These are phyloP conservation scores for Pocillopora grandis DNA, from an alignment of 92 coral and sea anemone genomes.

Conservation along the genomic window DNA sequence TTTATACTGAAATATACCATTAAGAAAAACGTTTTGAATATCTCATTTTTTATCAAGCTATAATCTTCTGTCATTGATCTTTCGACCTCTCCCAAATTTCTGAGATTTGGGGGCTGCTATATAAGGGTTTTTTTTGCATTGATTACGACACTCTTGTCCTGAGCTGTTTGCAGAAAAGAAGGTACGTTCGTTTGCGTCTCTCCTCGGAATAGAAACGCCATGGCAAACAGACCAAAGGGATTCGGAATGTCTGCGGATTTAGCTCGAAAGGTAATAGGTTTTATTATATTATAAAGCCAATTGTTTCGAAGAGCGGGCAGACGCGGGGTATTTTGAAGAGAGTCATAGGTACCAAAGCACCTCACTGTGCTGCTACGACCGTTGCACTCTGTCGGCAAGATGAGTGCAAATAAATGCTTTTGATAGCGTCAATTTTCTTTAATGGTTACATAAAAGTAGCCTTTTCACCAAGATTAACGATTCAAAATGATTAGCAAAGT, in stretches of 20 bases:
- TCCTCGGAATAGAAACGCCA: not conserved
- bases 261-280: conserved; percentile 66
- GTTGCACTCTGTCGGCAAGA: too few species aligned
- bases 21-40: not conserved
- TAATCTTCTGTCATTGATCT: not conserved
- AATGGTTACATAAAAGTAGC: too few species aligned
- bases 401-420: too few species aligned
- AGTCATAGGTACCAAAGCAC: too few species aligned
- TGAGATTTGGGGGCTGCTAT: conserved; percentile 12
- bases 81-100: conserved; percentile 19
- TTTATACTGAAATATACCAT: not conserved
- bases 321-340: too few species aligned
- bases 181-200: not conserved
- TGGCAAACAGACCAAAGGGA: conserved; percentile 77
- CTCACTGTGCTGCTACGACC: too few species aligned
- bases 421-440: too few species aligned
- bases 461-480: too few species aligned
- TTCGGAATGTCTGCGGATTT: conserved; percentile 75
- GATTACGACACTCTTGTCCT: not conserved
- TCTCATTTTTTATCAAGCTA: not conserved
- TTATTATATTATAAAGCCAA: too few species aligned
- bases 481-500: too few species aligned
- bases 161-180: not conserved
- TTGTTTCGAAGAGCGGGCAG: too few species aligned
- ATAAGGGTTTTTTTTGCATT: not conserved